These are phyloP conservation scores for Takifugu flavidus DNA, from an alignment of 2,113 vertebrate genomes.

Conservation along the genomic window DNA sequence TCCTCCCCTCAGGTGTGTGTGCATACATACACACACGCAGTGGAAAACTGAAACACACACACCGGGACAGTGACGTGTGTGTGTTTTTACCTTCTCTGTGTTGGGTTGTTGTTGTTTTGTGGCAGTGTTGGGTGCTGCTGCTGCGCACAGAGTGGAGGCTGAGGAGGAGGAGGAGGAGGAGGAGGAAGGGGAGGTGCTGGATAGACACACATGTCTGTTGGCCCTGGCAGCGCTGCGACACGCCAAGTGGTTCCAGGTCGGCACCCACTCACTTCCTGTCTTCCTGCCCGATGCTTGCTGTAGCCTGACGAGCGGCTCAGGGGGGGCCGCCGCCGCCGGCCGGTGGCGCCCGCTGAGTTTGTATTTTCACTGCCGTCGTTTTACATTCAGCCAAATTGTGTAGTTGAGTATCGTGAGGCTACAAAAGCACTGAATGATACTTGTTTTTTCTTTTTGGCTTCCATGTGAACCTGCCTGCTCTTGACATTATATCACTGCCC, in stretches of 20 bases:
- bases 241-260: constrained; percentile 99
- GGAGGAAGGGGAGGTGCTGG: constrained; percentile 96
- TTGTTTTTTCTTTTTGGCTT: constrained; percentile 68
- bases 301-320: constrained; percentile 75
- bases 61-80: constrained; percentile 30
- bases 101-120: constrained; percentile 77
- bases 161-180: constrained; percentile 75
- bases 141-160: constrained; percentile 73
- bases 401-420: constrained; percentile 75
- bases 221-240: constrained; percentile 99
- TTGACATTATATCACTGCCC: constrained; percentile 59
- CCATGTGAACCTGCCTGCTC: constrained; percentile 76
- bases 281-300: constrained; percentile 79
- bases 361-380: too few species aligned
- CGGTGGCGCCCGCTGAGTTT: not conserved
- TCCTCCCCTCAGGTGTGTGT: constrained; percentile 17
- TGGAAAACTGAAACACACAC: constrained; percentile 53
- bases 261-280: constrained; percentile 85
- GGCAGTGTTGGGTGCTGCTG: constrained; percentile 96
- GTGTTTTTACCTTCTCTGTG: constrained; percentile 67
- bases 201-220: constrained; percentile 99
- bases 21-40: constrained; percentile 31
- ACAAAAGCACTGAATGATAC: constrained; percentile 80
- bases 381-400: too few species aligned
- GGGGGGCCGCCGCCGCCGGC: not conserved